Conservation (phyloP, 2,113 vertebrate species). For the Ophthalmolycus amberensis region DNA sequence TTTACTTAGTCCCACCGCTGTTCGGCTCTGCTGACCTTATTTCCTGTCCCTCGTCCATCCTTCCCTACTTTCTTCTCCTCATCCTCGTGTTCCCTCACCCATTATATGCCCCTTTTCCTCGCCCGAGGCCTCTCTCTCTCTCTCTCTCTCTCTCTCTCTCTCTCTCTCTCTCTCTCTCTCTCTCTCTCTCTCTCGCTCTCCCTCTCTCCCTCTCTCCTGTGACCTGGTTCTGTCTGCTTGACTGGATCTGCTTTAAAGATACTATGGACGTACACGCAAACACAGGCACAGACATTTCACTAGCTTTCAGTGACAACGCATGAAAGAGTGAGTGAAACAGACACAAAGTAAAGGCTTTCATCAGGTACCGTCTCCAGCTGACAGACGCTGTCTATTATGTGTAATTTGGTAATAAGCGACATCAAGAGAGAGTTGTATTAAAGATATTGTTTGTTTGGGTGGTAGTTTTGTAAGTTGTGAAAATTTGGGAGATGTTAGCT, state of each 20-base stretch:
- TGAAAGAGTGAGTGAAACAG: constrained; percentile 7
- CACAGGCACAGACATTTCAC: constrained; percentile 32
- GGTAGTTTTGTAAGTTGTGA: neutral
- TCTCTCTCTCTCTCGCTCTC: constrained; percentile 31
- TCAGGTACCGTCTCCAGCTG: neutral
- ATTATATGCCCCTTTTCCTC: constrained; percentile 56
- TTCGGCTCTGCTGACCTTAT: constrained; percentile 33
- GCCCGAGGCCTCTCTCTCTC: no score
- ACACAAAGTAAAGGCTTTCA: neutral
- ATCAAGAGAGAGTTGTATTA: neutral
- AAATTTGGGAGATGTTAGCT: neutral
- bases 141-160: no score
- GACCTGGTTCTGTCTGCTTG: constrained; percentile 82
- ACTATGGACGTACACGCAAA: constrained; percentile 59
- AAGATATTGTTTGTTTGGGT: neutral
- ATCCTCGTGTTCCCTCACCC: constrained; percentile 10
- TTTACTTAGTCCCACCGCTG: neutral
- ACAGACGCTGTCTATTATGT: neutral
- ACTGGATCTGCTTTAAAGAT: constrained; percentile 75
- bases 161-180: constrained; percentile 32
- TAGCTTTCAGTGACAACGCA: constrained; percentile 38
- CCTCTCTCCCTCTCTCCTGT: constrained; percentile 66
- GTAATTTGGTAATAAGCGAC: neutral
- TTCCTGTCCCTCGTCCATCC: constrained; percentile 31
- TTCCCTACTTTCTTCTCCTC: constrained; percentile 27